Base-by-base conservation (phyloP, 2,113 vertebrate genomes). In the Lepus americanus region DNA sequence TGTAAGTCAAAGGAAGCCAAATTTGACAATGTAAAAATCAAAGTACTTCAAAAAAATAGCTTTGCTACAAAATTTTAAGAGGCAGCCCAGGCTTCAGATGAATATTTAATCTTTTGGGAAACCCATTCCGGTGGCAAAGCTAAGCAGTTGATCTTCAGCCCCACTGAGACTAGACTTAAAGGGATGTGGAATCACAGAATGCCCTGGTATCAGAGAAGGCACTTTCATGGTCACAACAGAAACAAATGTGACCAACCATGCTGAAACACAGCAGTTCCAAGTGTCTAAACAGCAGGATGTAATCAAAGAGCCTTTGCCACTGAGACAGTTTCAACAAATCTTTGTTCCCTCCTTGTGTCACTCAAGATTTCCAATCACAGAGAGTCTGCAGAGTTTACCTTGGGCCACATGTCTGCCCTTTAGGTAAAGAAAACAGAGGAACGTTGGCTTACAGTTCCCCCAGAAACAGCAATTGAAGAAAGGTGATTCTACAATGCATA, bases 61-160 rank as follows among this genome's bases (percentile, higher is more conserved):
- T 87, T 73, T 93, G 89, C 29, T 93, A 74, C 36, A 80, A 77
- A 94, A 87, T 81, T 92, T 73, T 93, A 89, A 0, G 20, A 78
- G 49, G 84, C 70, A 64, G 61, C 44, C 39, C 70, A 90, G 73
- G 11, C 55, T 93, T 94, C 79, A 66, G 33, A 92, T 83, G 64
- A 83, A 76, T 66, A n/a, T 33, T 63, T 96, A 89, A 87, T 92
- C 87, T 90, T 95, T 55, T 77, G 87, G 83, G 95, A 93, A 97
- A 97, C 81, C 92, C 63, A 78, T 55, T 63, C 72, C 66, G 84
- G 72, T 33, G 70, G 90, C 63, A 94, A 89, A 95, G 90, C 51
- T 70, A 44, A 91, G 95, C 12, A 92, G 51, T 10, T 77, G n/a
- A 72, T 51, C 9, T 53, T 81, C 81, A 72, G 51, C 12, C 72